A percentile compares a stretch with the other conserved stretches of the same genome.
phyloP scores from a whole-genome alignment of 2,113 vertebrate genomes.

The Conger conger region DNA sequence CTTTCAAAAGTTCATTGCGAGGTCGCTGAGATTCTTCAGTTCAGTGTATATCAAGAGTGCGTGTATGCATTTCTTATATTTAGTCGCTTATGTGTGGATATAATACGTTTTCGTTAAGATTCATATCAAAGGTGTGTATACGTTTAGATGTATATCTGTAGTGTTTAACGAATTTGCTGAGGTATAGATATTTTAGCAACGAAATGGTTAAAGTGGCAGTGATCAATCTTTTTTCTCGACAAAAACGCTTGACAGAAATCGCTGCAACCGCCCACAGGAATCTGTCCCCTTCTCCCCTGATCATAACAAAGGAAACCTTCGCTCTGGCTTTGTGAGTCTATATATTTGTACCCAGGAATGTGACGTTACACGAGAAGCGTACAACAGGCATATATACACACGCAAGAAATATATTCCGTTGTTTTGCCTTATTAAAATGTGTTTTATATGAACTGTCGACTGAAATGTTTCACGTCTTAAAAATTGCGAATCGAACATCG shows the following conservation, averaged over 20 bases:
- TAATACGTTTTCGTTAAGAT: slow-evolving; percentile 18
- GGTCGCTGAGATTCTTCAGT: slow-evolving; percentile 46
- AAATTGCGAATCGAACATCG: slow-evolving; percentile 23
- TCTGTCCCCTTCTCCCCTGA: slow-evolving; percentile 61
- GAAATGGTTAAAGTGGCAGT: slow-evolving; percentile 58
- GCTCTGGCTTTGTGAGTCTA: slow-evolving; percentile 31
- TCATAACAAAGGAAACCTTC: slow-evolving; percentile 60
- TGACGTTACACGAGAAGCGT: slow-evolving; percentile 16
- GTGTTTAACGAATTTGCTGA: slow-evolving; percentile 41
- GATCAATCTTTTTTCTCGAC: slow-evolving; percentile 90
- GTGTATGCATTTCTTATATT: not conserved
- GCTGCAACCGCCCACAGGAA: slow-evolving; percentile 68
- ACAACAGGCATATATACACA: not conserved
- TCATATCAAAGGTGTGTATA: slow-evolving; percentile 29
- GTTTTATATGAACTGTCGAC: not conserved
- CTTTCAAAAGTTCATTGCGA: slow-evolving; percentile 53
- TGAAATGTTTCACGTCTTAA: not conserved
- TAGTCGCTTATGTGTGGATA: slow-evolving; percentile 5
- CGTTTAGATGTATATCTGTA: slow-evolving; percentile 33
- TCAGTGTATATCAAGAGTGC: not conserved
- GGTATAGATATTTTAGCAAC: slow-evolving; percentile 63
- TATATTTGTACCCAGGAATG: slow-evolving; percentile 32
- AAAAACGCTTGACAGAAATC: slow-evolving; percentile 82
- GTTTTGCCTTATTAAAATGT: not conserved
- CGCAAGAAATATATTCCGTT: not conserved